These are phyloP conservation scores for Schizopygopsis pylzovi DNA, from an alignment of 2,797 vertebrate genomes.

Conservation along the genomic window DNA sequence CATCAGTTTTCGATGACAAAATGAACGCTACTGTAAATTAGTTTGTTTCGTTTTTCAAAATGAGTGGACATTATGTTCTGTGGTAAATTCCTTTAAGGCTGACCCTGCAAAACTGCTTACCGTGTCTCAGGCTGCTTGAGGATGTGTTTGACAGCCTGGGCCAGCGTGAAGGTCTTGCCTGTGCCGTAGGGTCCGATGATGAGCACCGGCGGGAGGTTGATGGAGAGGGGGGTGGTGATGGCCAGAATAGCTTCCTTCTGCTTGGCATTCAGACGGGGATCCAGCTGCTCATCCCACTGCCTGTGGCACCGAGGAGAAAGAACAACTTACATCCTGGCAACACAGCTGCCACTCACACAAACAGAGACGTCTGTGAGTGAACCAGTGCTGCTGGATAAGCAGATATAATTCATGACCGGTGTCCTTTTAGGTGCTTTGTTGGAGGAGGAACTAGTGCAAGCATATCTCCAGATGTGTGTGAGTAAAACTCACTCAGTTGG, in stretches of 20 bases:
- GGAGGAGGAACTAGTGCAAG: not conserved
- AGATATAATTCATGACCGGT: not conserved
- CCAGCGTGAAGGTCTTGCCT: slow-evolving; percentile 98
- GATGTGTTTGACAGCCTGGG: slow-evolving; percentile 98
- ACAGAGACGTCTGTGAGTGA: slow-evolving; percentile 11
- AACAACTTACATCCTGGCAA: slow-evolving; percentile 18
- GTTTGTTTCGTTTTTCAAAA: not conserved
- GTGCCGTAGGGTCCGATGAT: slow-evolving; percentile 99
- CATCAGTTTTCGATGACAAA: not conserved
- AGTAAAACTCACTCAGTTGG: not conserved
- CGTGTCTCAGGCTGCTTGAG: slow-evolving; percentile 93
- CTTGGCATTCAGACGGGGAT: slow-evolving; percentile 97
- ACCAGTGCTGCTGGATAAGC: slow-evolving; percentile 4
- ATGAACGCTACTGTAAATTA: not conserved
- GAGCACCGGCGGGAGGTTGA: slow-evolving; percentile 93
- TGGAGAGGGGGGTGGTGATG: slow-evolving; percentile 92
- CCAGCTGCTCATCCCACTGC: slow-evolving; percentile 99
- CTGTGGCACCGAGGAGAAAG: slow-evolving; percentile 69
- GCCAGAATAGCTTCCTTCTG: slow-evolving; percentile 99
- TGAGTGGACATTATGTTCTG: not conserved
- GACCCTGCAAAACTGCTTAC: slow-evolving; percentile 71
- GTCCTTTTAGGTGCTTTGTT: not conserved
- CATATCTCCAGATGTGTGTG: not conserved
- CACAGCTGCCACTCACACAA: not conserved
- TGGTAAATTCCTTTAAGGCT: not conserved